Evolutionary conservation across 2,888 invertebrate species (phyloP).

Genomic region (Monochamus alternatus): DNA sequence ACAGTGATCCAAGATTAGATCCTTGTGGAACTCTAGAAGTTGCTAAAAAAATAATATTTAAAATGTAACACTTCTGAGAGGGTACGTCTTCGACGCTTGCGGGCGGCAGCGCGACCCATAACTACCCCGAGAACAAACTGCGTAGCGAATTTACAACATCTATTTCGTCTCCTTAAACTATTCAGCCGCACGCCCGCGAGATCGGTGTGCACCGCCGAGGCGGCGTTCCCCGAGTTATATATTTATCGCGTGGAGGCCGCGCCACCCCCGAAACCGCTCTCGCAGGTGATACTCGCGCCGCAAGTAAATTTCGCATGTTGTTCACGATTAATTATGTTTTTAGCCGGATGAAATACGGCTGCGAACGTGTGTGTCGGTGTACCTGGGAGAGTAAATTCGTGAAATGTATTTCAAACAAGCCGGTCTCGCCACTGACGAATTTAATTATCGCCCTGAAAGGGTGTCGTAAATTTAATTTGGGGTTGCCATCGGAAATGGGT

Average conservation of each 20-base stretch:
- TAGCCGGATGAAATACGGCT: slow-evolving; percentile 18
- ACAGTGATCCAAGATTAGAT: too few species aligned
- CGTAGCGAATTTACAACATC: slow-evolving; percentile 3
- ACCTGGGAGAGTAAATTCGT: slow-evolving; percentile 14
- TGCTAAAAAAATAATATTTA: too few species aligned
- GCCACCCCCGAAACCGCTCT: background rate
- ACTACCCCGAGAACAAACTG: background rate
- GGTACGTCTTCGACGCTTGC: too few species aligned
- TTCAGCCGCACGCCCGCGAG: slow-evolving; percentile 5
- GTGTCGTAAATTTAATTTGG: slow-evolving; percentile 20
- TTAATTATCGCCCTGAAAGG: slow-evolving; percentile 21
- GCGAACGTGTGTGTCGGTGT: background rate
- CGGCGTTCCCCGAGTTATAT: background rate
- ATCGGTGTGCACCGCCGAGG: slow-evolving; percentile 1
- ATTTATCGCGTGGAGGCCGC: background rate
- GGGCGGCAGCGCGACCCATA: too few species aligned
- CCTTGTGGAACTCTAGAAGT: too few species aligned
- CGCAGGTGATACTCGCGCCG: slow-evolving; percentile 12
- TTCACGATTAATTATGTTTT: slow-evolving; percentile 31
- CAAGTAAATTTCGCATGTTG: slow-evolving; percentile 19
- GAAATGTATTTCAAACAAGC: slow-evolving; percentile 15
- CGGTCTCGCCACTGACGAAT: slow-evolving; percentile 4
- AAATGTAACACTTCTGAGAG: too few species aligned
- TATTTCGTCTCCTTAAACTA: slow-evolving; percentile 4
- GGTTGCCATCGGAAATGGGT: background rate